Evolutionary conservation across 2,113 vertebrate species (phyloP).

Genomic region (Arenaria interpres): DNA sequence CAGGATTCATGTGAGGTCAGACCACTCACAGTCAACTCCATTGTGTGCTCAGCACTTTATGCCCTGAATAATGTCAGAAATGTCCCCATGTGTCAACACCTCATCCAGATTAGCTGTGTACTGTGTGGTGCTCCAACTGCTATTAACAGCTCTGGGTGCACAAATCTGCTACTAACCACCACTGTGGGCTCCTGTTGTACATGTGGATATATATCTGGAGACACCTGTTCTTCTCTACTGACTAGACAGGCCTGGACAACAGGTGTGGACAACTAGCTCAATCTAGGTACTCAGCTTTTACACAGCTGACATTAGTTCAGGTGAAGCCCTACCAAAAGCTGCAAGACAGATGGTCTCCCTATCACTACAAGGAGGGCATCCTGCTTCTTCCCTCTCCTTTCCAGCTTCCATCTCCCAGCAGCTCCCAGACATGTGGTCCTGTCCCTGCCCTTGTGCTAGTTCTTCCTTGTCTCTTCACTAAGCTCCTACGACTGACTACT

Average conservation of each 20-base stretch:
- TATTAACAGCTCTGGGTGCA: not conserved
- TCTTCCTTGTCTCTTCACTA: not conserved
- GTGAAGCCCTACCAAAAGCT: not conserved
- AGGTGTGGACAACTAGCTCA: not conserved
- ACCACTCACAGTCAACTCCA: not conserved
- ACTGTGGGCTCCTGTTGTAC: not conserved
- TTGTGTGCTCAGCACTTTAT: not conserved
- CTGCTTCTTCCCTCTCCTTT: not conserved
- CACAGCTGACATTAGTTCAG: not conserved
- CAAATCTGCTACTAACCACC: not conserved
- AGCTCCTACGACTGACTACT: not conserved
- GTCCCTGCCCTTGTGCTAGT: not conserved
- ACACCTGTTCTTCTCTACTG: not conserved
- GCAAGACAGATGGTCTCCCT: not conserved
- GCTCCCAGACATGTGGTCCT: not conserved
- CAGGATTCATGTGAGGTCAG: fast-evolving
- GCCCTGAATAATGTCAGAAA: not conserved
- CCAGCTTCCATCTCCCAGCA: not conserved
- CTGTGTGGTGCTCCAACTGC: not conserved
- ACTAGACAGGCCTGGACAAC: not conserved
- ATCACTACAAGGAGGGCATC: not conserved
- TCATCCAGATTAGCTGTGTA: not conserved
- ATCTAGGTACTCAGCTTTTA: not conserved
- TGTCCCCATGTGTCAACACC: not conserved
- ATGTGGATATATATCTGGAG: not conserved